Evolutionary conservation across 1,140 invertebrate genomes (phyloP), one percentile per base, ranked within the genome.

Genomic region (Trichoplusia ni): DNA sequence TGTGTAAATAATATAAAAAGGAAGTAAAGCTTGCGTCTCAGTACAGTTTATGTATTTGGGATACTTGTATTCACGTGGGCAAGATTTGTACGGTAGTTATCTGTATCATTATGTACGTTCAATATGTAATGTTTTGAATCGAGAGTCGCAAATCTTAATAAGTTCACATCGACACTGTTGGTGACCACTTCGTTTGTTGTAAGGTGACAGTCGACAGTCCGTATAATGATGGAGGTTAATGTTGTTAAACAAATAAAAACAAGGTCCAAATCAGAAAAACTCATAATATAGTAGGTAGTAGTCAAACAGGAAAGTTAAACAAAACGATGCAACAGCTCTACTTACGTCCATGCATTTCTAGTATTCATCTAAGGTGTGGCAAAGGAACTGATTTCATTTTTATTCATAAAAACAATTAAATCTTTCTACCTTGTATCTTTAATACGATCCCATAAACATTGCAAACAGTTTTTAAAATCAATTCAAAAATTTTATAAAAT

Each of bases 301-400:
- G n/a, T n/a, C n/a, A 82, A 75, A 71, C 69, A 65, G 72, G 64
- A 83, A 69, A 84, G 61, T 79, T 70, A 70, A 82, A 68, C 61
- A 69, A 60, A 76, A 69, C 13, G 46, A 81, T 71, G 75, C 73
- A 76, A 63, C 71, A 78, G 70, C 73, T 74, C 73, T 82, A 81
- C 65, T 62, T 67, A 76, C 71, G 62, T 69, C 25, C 85, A 90
- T 90, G 85, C 86, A 90, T 56, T n/a, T n/a, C 81, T 86, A 89
- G 46, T 78, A 84, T 80, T 86, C 82, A 80, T 86, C 86, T 90
- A 90, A 88, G 86, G 87, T 90, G 87, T 90, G 87, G 87, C 87
- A 89, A 90, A 90, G 86, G 86, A 86, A 85, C 85, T 88, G 85
- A 83, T 85, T 77, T 79, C 76, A 82, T 84, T 81, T 85, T 80